A percentile compares a stretch with the other conserved stretches of the same genome.
Conservation (phyloP, 2,113 vertebrate genomes). For the Scalopus aquaticus region DNA sequence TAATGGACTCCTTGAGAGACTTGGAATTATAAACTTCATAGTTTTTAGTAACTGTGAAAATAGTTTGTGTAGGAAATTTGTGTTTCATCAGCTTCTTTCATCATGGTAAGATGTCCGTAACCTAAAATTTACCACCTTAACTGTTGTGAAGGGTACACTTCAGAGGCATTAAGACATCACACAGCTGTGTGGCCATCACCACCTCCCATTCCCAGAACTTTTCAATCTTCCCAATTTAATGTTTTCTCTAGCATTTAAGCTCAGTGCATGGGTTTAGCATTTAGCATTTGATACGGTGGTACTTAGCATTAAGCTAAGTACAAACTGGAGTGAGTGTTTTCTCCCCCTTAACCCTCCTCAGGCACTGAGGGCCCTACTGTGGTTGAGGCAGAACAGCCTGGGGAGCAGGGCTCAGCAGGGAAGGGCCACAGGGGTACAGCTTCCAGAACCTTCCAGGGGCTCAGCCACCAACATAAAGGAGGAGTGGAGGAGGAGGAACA, state of each 20-base stretch:
- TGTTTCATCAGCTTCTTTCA: not conserved
- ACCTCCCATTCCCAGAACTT: not conserved
- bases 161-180: not conserved
- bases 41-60: not conserved
- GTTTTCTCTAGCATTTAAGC: not conserved
- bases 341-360: not conserved
- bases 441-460: not conserved
- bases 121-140: not conserved
- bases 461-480: not conserved
- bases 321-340: not conserved
- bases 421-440: not conserved
- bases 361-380: not conserved
- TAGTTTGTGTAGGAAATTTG: not conserved
- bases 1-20: not conserved
- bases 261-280: not conserved
- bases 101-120: not conserved
- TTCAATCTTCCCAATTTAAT: not conserved
- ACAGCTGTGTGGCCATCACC: accelerated
- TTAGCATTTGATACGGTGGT: too few species aligned
- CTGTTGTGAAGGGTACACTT: not conserved
- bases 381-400: not conserved
- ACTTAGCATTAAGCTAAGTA: not conserved
- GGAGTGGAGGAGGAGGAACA: too few species aligned
- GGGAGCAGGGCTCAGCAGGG: too few species aligned
- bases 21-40: not conserved